Evolutionary conservation across 2,888 invertebrate species (phyloP), one percentile per base, ranked within the genome.

Genomic region (Pachycephus smyrnensis): DNA sequence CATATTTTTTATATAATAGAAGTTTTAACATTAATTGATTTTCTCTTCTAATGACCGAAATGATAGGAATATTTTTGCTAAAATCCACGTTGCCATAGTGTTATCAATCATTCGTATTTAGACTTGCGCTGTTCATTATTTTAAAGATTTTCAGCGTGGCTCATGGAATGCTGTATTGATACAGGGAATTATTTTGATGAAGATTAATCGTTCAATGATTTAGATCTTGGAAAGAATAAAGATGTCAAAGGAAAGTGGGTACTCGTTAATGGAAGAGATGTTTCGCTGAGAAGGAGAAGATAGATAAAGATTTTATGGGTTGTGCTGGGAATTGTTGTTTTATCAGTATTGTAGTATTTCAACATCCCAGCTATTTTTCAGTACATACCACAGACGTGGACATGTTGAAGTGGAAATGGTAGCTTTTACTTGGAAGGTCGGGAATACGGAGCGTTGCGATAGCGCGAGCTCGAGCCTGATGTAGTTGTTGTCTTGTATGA

Each of bases 391-490:
- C 55, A 55, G 55, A 55, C 23, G 55, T 55, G 55, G 23, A 55
- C 55, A 55, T 15, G 55, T 55, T 55, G 55, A 23, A 55, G 55
- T 23, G 55, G 55, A 55, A 55, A 23, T 15, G 55, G 55, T 23
- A 55, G 55, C 23, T 55, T 87, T 93, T 93, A 93, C 92, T 94
- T 93, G 88, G 92, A 89, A 84, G 94, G 93, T 84, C 94, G 93
- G 87, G 93, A 89, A 90, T 94, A 94, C 81, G 94, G 94, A 84
- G 93, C 93, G 84, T 93, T 92, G 89, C 94, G 93, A 91, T 93
- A 94, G 88, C 94, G 94, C 90, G 93, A 91, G 83, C 93, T 92
- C 89, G 92, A 91, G 88, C 92, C 92, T 85, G 93, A 92, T 82
- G 92, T 92, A 79, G 92, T 91, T 85, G 93, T 92, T 81, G 92